Conservation (phyloP, 2,113 vertebrate genomes). For the Procavia capensis region DNA sequence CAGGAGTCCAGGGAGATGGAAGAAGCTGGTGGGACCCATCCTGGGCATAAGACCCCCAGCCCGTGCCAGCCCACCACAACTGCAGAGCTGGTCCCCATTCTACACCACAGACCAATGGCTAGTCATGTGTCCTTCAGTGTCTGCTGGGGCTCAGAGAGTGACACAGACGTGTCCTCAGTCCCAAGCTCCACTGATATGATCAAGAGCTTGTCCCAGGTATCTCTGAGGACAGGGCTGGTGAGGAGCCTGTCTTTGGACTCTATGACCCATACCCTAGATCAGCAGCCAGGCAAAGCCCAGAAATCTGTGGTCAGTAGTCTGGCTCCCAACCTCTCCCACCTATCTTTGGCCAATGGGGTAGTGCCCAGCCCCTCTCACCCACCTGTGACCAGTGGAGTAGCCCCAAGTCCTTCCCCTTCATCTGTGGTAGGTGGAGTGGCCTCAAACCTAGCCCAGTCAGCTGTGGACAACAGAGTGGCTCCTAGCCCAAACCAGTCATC, state of each 20-base stretch:
- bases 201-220: not conserved
- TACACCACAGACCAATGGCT: not conserved
- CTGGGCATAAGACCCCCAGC: accelerated
- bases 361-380: not conserved
- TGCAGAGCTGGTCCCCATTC: accelerated
- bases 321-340: not conserved
- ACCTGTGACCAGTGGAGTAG: not conserved
- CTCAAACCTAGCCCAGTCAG: too few species aligned
- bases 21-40: too few species aligned
- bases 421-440: not conserved
- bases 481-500: accelerated
- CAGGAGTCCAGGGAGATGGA: not conserved
- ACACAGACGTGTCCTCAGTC: not conserved
- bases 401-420: not conserved
- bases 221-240: not conserved
- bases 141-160: not conserved
- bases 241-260: not conserved
- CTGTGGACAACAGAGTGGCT: accelerated
- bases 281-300: not conserved
- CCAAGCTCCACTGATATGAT: not conserved
- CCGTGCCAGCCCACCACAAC: accelerated
- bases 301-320: not conserved
- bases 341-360: not conserved
- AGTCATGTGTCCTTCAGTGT: not conserved
- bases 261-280: accelerated